A percentile compares a stretch with the other conserved stretches of the same genome.
Evolutionary conservation across 2,888 invertebrate genomes (phyloP).

Genomic region (Eilema griseolum): DNA sequence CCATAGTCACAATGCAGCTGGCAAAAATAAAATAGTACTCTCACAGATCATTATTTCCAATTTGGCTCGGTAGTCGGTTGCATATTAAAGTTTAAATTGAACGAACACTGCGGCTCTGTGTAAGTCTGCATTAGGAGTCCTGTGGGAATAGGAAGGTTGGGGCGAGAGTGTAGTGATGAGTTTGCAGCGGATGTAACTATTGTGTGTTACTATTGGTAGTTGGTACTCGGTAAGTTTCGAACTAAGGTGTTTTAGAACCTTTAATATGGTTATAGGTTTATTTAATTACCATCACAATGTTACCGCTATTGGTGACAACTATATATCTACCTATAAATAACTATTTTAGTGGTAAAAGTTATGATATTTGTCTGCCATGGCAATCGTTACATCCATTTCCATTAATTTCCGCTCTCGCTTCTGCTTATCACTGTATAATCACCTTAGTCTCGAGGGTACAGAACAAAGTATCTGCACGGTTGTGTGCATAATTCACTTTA

Average conservation of each 20-base stretch:
- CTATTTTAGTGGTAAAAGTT: background rate
- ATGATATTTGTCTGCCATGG: background rate
- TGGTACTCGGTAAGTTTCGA: background rate
- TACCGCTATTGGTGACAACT: background rate
- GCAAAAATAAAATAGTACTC: constrained; percentile 52
- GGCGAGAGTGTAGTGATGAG: constrained; percentile 33
- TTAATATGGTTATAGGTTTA: background rate
- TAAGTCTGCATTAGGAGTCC: constrained; percentile 83
- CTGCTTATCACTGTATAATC: constrained; percentile 26
- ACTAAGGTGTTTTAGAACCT: background rate
- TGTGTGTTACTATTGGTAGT: background rate
- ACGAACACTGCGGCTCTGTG: constrained; percentile 78
- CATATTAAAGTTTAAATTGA: constrained; percentile 86
- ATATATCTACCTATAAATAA: background rate
- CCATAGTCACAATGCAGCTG: constrained; percentile 36
- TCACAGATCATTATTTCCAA: constrained; percentile 81
- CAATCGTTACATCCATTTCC: background rate
- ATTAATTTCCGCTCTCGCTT: constrained; percentile 39
- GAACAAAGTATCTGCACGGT: constrained; percentile 83
- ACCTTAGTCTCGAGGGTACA: constrained; percentile 58
- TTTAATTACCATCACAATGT: background rate
- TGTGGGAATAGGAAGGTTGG: constrained; percentile 61
- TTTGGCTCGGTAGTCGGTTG: constrained; percentile 76
- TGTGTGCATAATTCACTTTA: constrained; percentile 85
- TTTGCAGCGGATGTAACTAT: constrained; percentile 17